phyloP scores from a whole-genome alignment of 2,888 invertebrate genomes.

The Eilema caniola region DNA sequence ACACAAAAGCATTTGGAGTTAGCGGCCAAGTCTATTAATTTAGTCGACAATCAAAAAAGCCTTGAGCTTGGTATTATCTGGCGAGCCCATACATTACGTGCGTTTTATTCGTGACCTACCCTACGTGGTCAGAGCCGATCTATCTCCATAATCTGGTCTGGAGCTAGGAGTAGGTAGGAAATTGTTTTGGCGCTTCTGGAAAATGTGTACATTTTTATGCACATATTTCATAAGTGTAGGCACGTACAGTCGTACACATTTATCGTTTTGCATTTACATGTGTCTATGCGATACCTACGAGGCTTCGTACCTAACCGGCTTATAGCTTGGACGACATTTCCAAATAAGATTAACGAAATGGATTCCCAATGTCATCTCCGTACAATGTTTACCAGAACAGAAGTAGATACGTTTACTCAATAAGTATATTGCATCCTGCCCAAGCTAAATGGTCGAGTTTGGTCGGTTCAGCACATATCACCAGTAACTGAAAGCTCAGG shows the following conservation, averaged over 20 bases:
- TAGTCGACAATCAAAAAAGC: neutral
- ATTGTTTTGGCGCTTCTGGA: no score
- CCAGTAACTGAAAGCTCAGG: neutral
- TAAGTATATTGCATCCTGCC: no score
- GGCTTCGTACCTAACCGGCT: neutral
- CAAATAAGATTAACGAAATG: slow-evolving; percentile 2
- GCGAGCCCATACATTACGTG: neutral
- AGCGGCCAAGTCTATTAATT: neutral
- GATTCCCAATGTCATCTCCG: neutral
- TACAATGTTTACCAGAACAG: neutral
- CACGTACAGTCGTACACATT: neutral
- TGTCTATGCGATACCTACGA: neutral
- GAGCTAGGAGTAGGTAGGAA: no score
- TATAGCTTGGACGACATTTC: neutral
- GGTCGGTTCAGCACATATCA: neutral
- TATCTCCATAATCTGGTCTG: no score
- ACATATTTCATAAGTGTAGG: no score
- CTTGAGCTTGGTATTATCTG: no score
- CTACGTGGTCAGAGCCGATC: no score
- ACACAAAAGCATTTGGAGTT: neutral
- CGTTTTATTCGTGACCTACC: neutral
- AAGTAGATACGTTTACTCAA: neutral
- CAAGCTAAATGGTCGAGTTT: neutral
- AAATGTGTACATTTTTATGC: no score
- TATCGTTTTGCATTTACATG: neutral